Conservation (phyloP, 1,140 invertebrate genomes). For the Triops cancriformis region DNA sequence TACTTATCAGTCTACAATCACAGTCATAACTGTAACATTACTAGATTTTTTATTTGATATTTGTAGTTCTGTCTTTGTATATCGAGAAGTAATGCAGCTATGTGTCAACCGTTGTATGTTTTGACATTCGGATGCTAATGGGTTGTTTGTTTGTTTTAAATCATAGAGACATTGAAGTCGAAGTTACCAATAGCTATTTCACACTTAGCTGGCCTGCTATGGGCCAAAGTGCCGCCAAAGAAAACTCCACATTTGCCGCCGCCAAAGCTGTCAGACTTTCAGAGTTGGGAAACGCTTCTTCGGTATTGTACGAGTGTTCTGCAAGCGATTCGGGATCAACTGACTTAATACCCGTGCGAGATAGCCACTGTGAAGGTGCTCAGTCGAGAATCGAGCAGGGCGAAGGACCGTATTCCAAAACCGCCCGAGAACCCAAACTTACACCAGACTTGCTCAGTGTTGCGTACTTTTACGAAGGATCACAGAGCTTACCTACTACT, state of each 20-base stretch:
- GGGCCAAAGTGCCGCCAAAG: conserved; percentile 8
- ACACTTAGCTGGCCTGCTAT: background rate
- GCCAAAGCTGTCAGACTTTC: background rate
- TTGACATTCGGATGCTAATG: too few relatives aligned
- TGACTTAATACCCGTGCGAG: background rate
- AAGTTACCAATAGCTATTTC: background rate
- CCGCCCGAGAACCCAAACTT: background rate
- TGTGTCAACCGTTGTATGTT: too few relatives aligned
- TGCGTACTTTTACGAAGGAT: background rate
- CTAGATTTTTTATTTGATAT: too few relatives aligned
- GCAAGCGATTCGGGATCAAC: background rate
- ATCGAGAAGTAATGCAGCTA: too few relatives aligned
- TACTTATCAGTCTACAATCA: too few relatives aligned
- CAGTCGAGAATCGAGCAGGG: background rate
- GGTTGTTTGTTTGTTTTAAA: background rate
- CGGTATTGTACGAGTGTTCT: background rate
- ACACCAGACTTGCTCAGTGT: background rate
- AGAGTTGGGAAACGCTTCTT: background rate
- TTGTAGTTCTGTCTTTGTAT: too few relatives aligned
- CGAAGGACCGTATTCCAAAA: background rate
- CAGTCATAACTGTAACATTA: too few relatives aligned
- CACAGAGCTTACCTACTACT: background rate
- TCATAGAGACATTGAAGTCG: background rate
- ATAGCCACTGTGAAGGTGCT: background rate
- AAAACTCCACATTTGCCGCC: background rate